Percentiles rank a stretch among this genome's conserved stretches.
phyloP scores from a whole-genome alignment of 1,140 invertebrate genomes.

The Chrysopa pallens region DNA sequence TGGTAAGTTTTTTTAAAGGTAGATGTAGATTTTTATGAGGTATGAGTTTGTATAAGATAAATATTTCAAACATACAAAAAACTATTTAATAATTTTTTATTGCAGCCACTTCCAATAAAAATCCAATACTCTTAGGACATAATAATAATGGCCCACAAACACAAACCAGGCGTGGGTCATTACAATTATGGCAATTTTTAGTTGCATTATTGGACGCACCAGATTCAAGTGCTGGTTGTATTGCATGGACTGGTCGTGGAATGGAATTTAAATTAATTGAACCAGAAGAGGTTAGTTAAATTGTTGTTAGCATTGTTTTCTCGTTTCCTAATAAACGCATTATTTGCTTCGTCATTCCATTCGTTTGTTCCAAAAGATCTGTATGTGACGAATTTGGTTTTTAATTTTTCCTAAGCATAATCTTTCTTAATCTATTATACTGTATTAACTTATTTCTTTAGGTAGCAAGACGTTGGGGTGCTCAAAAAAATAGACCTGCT shows the following conservation, averaged over 20 bases:
- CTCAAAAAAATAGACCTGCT: slow-evolving; percentile 77
- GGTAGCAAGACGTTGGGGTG: slow-evolving; percentile 67
- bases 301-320: no score
- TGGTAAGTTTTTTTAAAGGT: not conserved
- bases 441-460: slow-evolving; percentile 12
- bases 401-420: no score
- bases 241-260: slow-evolving; percentile 87
- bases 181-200: slow-evolving; percentile 89
- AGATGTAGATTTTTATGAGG: not conserved
- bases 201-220: slow-evolving; percentile 78
- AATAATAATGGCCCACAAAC: slow-evolving; percentile 10
- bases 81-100: not conserved
- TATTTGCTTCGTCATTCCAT: not conserved
- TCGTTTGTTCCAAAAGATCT: no score
- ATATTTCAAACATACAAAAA: not conserved
- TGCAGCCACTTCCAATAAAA: not conserved
- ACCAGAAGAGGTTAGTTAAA: slow-evolving; percentile 62
- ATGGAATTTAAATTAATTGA: slow-evolving; percentile 91
- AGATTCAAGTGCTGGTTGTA: slow-evolving; percentile 60
- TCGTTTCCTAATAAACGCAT: not conserved
- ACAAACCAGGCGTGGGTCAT: slow-evolving; percentile 50
- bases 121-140: not conserved
- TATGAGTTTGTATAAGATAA: not conserved
- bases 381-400: no score
- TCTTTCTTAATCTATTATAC: not conserved